Percentiles rank a stretch among this genome's conserved stretches.
Evolutionary conservation across 2,888 invertebrate species (phyloP).

Genomic region (Cerceris rybyensis): DNA sequence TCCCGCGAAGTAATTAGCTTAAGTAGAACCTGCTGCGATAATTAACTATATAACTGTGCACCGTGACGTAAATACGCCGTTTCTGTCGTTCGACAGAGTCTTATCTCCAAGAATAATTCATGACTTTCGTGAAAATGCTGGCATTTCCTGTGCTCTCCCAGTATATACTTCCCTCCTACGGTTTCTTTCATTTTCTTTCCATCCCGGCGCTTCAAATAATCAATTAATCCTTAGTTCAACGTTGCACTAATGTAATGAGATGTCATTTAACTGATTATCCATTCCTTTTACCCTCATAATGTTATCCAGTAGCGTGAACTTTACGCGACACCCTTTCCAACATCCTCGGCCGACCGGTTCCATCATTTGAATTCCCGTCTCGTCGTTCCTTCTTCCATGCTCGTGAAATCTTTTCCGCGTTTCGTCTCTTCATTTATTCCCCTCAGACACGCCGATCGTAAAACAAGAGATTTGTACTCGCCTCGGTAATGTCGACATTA

Average conservation of each 20-base stretch:
- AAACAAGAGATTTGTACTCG: constrained; percentile 40
- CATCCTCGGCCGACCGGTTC: background rate
- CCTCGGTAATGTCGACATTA: constrained; percentile 32
- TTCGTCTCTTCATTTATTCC: constrained; percentile 37
- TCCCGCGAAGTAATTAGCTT: constrained; percentile 67
- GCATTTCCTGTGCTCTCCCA: background rate
- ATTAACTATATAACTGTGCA: constrained; percentile 47
- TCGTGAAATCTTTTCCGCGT: constrained; percentile 19
- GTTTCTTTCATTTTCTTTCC: background rate
- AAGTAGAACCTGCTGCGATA: constrained; percentile 60
- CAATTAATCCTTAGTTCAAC: too few relatives aligned
- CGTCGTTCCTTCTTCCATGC: background rate
- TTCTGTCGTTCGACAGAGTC: constrained; percentile 17
- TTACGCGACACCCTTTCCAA: background rate
- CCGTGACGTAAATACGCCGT: constrained; percentile 11
- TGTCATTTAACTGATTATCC: too few relatives aligned
- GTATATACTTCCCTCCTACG: background rate
- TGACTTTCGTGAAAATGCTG: constrained; percentile 20
- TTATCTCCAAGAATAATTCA: constrained; percentile 25
- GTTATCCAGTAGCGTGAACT: background rate
- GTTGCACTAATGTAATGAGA: too few relatives aligned
- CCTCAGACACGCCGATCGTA: constrained; percentile 26
- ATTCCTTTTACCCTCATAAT: background rate
- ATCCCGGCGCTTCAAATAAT: background rate
- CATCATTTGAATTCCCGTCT: constrained; percentile 6